Evolutionary conservation across 2,113 vertebrate species (phyloP).

Genomic region (Dicaeum eximium): DNA sequence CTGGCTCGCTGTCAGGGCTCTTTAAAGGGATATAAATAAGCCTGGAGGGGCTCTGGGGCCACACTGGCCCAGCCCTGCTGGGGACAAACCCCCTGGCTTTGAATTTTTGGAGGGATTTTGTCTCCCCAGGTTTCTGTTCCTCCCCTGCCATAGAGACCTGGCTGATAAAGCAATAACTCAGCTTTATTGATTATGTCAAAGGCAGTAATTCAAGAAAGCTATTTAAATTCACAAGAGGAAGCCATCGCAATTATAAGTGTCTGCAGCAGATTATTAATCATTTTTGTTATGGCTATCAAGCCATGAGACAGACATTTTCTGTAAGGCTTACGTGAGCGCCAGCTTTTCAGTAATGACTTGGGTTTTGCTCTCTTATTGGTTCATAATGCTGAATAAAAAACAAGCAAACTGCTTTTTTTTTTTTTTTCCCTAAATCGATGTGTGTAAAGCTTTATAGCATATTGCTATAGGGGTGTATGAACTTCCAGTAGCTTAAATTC

Average conservation of each 20-base stretch:
- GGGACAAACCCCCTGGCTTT: neutral
- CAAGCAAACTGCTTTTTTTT: neutral
- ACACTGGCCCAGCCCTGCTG: neutral
- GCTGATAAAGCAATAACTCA: conserved; percentile 48
- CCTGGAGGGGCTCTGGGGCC: neutral
- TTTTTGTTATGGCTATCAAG: conserved; percentile 61
- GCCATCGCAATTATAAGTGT: conserved; percentile 63
- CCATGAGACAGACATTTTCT: conserved; percentile 48
- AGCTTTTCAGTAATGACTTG: neutral
- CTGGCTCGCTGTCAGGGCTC: neutral
- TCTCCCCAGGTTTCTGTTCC: neutral
- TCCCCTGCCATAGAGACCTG: neutral
- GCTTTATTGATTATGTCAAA: conserved; percentile 67
- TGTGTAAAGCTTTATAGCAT: neutral
- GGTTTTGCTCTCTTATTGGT: conserved; percentile 1
- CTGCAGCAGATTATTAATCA: conserved; percentile 67
- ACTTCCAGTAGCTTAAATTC: neutral
- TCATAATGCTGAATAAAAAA: neutral
- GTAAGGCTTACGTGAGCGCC: neutral
- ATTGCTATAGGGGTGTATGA: neutral
- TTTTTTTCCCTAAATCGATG: neutral
- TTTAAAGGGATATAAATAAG: neutral
- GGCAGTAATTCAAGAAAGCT: conserved; percentile 65
- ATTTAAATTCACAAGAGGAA: conserved; percentile 70
- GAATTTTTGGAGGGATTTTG: neutral